Conservation (phyloP, 2,113 vertebrate species). For the Pelecanus crispus region DNA sequence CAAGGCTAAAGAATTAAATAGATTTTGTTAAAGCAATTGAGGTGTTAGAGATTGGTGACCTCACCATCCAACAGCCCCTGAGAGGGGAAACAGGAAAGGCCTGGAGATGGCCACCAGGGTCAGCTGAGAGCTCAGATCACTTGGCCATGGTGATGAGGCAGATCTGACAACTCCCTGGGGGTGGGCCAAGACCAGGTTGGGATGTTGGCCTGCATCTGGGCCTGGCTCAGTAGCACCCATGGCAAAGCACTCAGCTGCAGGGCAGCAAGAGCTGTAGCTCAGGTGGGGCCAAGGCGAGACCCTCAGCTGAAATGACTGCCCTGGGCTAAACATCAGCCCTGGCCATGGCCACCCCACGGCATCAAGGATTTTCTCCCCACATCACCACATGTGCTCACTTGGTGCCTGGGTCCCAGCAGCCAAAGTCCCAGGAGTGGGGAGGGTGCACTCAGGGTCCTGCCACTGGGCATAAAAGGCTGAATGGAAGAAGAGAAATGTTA, state of each 20-base stretch:
- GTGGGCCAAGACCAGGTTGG: background rate
- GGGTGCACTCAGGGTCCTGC: rapidly evolving
- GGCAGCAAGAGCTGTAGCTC: background rate
- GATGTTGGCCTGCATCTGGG: background rate
- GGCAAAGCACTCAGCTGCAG: background rate
- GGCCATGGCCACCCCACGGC: rapidly evolving
- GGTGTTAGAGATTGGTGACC: background rate
- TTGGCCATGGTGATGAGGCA: background rate
- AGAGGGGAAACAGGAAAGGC: background rate
- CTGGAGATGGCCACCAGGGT: background rate
- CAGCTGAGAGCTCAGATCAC: background rate
- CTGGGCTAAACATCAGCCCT: background rate
- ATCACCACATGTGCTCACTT: background rate
- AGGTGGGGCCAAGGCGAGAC: background rate
- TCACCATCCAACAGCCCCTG: background rate
- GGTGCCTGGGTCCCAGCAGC: background rate
- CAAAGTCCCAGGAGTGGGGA: background rate
- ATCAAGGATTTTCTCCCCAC: background rate
- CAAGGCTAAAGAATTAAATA: background rate
- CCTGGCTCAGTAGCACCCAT: background rate
- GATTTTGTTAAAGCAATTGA: background rate
- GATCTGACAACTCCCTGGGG: background rate
- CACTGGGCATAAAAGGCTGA: background rate
- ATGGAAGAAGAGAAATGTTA: background rate
- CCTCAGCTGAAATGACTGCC: background rate